Evolutionary conservation across 2,797 vertebrate genomes (phyloP).

Genomic region (Silurus aristotelis): DNA sequence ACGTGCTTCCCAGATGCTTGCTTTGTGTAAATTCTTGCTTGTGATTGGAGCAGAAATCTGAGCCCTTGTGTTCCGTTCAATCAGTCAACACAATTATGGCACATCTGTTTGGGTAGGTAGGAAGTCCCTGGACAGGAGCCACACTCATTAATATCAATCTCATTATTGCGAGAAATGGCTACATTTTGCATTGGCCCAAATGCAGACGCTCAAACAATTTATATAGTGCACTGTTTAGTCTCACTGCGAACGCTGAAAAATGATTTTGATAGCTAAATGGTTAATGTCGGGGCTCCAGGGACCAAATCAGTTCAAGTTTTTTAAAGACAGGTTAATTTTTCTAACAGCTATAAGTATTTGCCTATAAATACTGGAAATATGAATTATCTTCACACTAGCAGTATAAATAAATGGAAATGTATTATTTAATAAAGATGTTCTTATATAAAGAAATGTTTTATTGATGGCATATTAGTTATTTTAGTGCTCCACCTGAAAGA

Average conservation of each 20-base stretch:
- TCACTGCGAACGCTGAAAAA: conserved; percentile 37
- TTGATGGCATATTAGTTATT: neutral
- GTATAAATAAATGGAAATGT: neutral
- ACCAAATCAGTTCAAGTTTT: conserved; percentile 31
- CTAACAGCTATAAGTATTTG: conserved; percentile 15
- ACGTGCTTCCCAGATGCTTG: neutral
- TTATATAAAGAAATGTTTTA: neutral
- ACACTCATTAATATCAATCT: conserved; percentile 58
- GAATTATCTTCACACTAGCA: neutral
- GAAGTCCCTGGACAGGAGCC: conserved; percentile 49
- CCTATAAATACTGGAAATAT: conserved; percentile 13
- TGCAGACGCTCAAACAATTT: conserved; percentile 41
- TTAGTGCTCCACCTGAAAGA: neutral
- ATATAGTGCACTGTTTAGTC: conserved; percentile 38
- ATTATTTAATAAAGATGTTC: neutral
- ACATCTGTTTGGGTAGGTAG: conserved; percentile 56
- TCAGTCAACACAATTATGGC: conserved; percentile 53
- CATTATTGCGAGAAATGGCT: conserved; percentile 47
- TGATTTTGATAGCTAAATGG: conserved; percentile 33
- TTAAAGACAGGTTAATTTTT: conserved; percentile 36
- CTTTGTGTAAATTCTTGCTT: conserved; percentile 20
- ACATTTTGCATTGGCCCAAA: conserved; percentile 34
- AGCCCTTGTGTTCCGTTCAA: conserved; percentile 34
- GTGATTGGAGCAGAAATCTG: conserved; percentile 19
- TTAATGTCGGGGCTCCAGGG: conserved; percentile 34